Conservation (phyloP, 2,888 invertebrate species). For the Rotaria sp. region DNA sequence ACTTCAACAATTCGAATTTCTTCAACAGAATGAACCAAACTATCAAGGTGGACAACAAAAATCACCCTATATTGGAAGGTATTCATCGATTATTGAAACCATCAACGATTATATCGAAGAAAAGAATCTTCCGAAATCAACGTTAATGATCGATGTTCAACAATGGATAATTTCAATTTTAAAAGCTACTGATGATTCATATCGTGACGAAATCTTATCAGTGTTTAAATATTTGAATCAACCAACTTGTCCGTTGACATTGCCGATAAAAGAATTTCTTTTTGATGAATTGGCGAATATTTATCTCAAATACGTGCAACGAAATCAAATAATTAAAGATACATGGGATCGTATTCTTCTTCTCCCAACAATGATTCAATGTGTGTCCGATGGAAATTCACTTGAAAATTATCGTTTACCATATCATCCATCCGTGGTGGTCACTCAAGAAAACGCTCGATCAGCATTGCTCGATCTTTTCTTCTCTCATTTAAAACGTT, state of each 20-base stretch:
- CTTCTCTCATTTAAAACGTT: not conserved
- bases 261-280: not conserved
- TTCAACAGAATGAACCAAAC: not conserved
- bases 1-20: not conserved
- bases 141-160: not conserved
- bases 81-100: not conserved
- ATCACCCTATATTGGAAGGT: not conserved
- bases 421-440: not conserved
- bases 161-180: slow-evolving; percentile 6
- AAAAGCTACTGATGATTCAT: not conserved
- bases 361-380: not conserved
- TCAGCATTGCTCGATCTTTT: not conserved
- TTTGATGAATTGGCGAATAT: not conserved
- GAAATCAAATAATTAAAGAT: not conserved
- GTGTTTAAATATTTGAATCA: not conserved
- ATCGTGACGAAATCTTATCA: not conserved
- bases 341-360: not conserved
- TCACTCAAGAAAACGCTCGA: not conserved
- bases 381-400: not conserved
- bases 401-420: not conserved
- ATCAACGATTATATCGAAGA: not conserved
- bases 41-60: not conserved
- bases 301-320: not conserved
- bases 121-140: not conserved
- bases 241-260: not conserved